Evolutionary conservation across 2,888 invertebrate species (phyloP), one percentile per base, ranked within the genome.

Genomic region (Synergus umbraculus): DNA sequence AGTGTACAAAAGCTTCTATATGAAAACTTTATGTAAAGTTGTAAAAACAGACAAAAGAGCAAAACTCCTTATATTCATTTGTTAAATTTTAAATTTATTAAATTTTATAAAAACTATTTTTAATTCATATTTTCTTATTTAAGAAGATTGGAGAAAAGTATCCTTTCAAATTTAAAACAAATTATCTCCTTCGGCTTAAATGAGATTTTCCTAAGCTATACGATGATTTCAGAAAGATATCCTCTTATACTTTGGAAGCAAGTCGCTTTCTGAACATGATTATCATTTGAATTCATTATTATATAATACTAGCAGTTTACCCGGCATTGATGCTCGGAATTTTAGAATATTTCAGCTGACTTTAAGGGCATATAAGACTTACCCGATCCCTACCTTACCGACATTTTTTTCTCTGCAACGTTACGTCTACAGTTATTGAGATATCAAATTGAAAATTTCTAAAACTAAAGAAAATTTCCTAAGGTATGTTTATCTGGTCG

Each of bases 111-210:
- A 60, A 22, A 22, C 10, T 12, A 22, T n/a, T 54, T 54, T 2
- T n/a, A 22, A 69, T 37, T 15, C 54, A 54, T 54, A n/a, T 54
- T 54, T 54, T 29, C 22, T 2, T 29, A 29, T 29, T 29, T 29
- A 69, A 69, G 22, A 69, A 29, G 46, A 3, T 22, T 73, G n/a
- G 41, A n/a, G 1, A 54, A 54, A 49, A 73, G 73, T 73, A 41
- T 77, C 77, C 12, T 58, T 64, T 18, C 15, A 46, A 12, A 77
- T 37, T 66, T 58, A 65, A 79, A 81, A 79, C 54, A 69, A 69
- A 69, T 69, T 69, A 29, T 46, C 69, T 73, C 15, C 49, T 49
- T 73, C 22, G 22, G 22, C 73, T 73, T 73, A 73, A 54, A 73
- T 29, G 54, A 37, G 54, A 73, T 73, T 73, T 54, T 54, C 37